Percentiles rank a stretch among this genome's conserved stretches.
Evolutionary conservation across 2,888 invertebrate genomes (phyloP).

Genomic region (Sphinx pinastri): DNA sequence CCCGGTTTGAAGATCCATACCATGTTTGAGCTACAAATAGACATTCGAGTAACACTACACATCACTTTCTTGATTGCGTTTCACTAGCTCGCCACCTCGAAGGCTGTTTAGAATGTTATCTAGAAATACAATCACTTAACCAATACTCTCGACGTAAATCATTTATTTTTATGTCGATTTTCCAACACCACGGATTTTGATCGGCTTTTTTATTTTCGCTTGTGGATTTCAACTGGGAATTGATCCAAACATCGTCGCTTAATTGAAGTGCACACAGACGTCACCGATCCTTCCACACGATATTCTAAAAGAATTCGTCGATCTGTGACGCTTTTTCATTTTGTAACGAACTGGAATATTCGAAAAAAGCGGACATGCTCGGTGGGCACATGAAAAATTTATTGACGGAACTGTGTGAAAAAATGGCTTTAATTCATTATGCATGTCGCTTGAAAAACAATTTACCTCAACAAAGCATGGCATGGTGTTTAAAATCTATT

Average conservation of each 20-base stretch:
- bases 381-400: constrained; percentile 18
- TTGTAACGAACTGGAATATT: constrained; percentile 29
- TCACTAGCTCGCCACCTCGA: no score
- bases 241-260: constrained; percentile 22
- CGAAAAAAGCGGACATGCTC: constrained; percentile 30
- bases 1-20: no score
- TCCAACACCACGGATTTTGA: neutral
- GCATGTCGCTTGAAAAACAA: constrained; percentile 2
- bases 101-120: no score
- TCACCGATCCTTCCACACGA: constrained; percentile 23
- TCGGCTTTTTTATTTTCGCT: neutral
- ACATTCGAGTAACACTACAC: no score
- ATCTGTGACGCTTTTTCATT: constrained; percentile 22
- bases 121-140: no score
- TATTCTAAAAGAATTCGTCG: constrained; percentile 22
- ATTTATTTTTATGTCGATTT: neutral
- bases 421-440: constrained; percentile 25
- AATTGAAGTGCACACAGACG: constrained; percentile 23
- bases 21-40: no score
- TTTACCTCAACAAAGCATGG: neutral
- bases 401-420: constrained; percentile 12
- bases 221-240: neutral
- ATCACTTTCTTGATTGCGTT: no score
- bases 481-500: constrained; percentile 8
- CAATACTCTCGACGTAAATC: no score